Evolutionary conservation across 2,888 invertebrate genomes (phyloP), one percentile per base, ranked within the genome.

Genomic region (Tipula confusa): DNA sequence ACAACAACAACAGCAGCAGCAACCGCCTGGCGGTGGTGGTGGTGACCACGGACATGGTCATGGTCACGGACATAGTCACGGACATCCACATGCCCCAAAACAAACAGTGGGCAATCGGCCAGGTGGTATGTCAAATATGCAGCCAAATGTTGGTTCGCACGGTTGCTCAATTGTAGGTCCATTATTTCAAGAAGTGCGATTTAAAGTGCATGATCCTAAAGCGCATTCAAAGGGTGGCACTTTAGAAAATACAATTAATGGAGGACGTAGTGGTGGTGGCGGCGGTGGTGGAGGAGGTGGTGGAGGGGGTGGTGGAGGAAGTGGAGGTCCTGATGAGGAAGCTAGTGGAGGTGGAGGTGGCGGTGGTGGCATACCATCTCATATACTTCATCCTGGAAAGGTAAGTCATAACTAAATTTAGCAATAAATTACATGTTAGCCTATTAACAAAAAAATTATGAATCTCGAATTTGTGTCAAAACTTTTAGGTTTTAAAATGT

Each of bases 141-240:
- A 89, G 88, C 89, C 89, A 89, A 89, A 89, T 87, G 89, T 89
- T 89, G 89, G 89, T 88, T 89, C 89, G 88, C 89, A 88, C 89
- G 90, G 91, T 90, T 92, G 91, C 91, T 91, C 91, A 91, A 92
- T 92, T 92, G 92, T 91, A 91, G 91, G 91, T 89, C 91, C 90
- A 90, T 90, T 90, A 91, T 92, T 94, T 91, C 94, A 97, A 96
- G 96, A 97, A 94, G 97, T 97, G 90, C 95, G 97, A 89, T 97
- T 96, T 92, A 97, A 97, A 92, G 96, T 96, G 86, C 96, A 96
- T 91, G 97, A 97, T 92, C 96, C 96, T 83, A 97, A 97, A 91
- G 96, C 95, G 89, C 96, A 97, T 91, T 96, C 96, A 88, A 97
- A 97, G 91, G 97, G 97, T 84, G 96, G 96, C 82, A 96, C 96